Base-by-base conservation (phyloP, 23 tunicate genomes). In the Phallusia fumigata region DNA sequence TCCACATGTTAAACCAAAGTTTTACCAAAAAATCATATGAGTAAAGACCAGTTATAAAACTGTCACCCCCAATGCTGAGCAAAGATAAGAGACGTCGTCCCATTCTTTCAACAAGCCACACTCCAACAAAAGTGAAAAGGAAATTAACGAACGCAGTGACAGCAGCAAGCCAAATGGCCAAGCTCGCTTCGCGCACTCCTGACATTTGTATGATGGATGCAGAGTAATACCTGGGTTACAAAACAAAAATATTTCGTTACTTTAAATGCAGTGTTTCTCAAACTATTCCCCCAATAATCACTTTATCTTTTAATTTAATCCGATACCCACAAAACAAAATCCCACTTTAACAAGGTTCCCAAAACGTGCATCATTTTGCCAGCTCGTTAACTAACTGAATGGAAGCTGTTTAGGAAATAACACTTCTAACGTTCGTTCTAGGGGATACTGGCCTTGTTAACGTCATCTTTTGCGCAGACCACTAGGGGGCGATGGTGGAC, bases 131-230 rank as follows among this genome's bases (percentile, higher is more conserved):
- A 0, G 99, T 84, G 52, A 89, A 89, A 19, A 84, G 22, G 65
- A 96, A 96, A 79, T 96, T 96, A 0, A 96, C 87, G 33, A 85
- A 90, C 0, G 99, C 90, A 0, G 88, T 85, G 0, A 76, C 88
- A 13, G 99, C 99, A 26, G 99, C 96, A 18, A 96, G 93, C 99
- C 99, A 96, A 0, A 96, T 96, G 0, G 97, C 99, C 10, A 84
- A 50, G 1, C 88, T 73, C 24, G 84, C 76, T 47, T 82, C 74
- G 21, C 87, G 76, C 19, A 96, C 93, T 1, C 99, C 99, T 0
- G 99, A 91, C 99, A 96, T 96, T 74, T 96, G 95, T 0, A 96
- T 83, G 33, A 96, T 96, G 13, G 99, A 91, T 16, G 99, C 99
- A 31, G 96, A 90, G 78, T 96, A 96, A 50, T 96, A 91, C 96